These are phyloP conservation scores for Zoroaster sp. DNA, from an alignment of 53 echinoderm and acorn worm species.

Conservation along the genomic window DNA sequence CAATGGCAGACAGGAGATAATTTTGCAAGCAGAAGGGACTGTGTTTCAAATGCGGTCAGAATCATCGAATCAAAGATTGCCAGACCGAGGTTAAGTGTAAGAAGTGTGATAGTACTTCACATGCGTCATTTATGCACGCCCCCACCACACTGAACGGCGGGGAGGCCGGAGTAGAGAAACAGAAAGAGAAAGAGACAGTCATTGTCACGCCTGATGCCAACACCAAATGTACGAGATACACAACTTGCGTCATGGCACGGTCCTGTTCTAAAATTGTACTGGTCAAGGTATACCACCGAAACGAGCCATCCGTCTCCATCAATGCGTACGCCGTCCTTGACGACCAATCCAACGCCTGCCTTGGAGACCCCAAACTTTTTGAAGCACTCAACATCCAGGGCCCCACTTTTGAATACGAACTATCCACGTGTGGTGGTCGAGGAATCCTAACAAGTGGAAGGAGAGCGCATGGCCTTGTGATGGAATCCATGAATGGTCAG, in stretches of 20 bases:
- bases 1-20: slow-evolving; percentile 4
- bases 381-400: too few relatives aligned
- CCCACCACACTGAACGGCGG: background rate
- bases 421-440: too few relatives aligned
- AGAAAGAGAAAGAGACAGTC: background rate
- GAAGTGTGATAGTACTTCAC: background rate
- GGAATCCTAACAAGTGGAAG: background rate
- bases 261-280: slow-evolving; percentile 49
- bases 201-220: background rate
- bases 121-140: background rate
- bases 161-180: background rate
- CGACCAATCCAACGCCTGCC: too few relatives aligned
- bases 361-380: too few relatives aligned
- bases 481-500: slow-evolving; percentile 33
- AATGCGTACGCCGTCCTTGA: too few relatives aligned
- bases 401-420: too few relatives aligned
- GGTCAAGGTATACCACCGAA: slow-evolving; percentile 29
- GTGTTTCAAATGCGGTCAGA: slow-evolving; percentile 2
- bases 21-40: background rate
- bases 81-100: background rate
- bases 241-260: too few relatives aligned
- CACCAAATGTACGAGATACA: too few relatives aligned
- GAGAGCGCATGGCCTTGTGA: background rate
- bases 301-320: background rate
- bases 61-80: too few relatives aligned